phyloP scores from a whole-genome alignment of 2,797 vertebrate genomes.

The Anisognathus igniventris region DNA sequence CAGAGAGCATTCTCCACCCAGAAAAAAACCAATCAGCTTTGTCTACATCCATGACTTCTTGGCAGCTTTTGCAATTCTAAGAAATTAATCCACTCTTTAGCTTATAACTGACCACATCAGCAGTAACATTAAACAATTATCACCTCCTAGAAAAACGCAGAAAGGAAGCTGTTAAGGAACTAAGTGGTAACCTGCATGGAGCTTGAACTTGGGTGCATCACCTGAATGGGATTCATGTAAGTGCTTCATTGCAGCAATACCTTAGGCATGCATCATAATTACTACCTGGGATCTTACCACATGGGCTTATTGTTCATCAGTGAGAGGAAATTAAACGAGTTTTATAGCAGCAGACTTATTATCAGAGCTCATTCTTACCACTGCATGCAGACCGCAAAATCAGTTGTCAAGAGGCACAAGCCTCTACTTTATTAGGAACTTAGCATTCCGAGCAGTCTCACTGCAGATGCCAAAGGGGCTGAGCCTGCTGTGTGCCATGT shows the following conservation, averaged over 20 bases:
- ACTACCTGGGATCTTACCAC: neutral
- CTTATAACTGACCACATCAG: neutral
- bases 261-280: neutral
- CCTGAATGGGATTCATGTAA: neutral
- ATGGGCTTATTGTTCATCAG: neutral
- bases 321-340: neutral
- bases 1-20: neutral
- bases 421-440: neutral
- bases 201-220: neutral
- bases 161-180: neutral
- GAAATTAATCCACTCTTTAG: neutral
- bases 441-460: neutral
- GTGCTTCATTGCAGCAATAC: neutral
- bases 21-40: neutral
- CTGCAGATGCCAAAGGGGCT: constrained; percentile 19
- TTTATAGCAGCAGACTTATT: constrained; percentile 10
- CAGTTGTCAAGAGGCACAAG: neutral
- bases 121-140: neutral
- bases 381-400: neutral
- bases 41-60: neutral
- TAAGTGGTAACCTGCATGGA: neutral
- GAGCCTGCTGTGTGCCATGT: constrained; percentile 22
- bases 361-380: constrained; percentile 9
- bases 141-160: neutral
- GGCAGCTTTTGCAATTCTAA: neutral